These are phyloP conservation scores for Phrynocephalus guinanensis DNA, from an alignment of 2,797 vertebrate species.

Conservation along the genomic window DNA sequence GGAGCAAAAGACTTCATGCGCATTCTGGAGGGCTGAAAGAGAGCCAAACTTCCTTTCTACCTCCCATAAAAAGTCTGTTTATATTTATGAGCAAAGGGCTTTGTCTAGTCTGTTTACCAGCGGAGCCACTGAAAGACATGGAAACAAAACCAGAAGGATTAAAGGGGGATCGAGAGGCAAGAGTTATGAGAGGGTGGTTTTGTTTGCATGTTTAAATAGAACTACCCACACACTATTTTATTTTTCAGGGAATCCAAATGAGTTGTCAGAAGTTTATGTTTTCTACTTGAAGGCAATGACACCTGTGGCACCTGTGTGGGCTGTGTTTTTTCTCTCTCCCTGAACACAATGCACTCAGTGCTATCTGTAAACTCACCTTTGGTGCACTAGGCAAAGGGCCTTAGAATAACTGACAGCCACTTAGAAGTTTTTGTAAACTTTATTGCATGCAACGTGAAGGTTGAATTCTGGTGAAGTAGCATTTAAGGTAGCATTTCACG, in stretches of 20 bases:
- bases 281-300: constrained; percentile 14
- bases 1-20: neutral
- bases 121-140: neutral
- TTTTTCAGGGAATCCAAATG: constrained; percentile 25
- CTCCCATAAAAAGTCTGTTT: constrained; percentile 4
- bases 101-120: neutral
- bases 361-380: neutral
- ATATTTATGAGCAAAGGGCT: neutral
- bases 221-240: constrained; percentile 49
- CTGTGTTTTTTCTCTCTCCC: neutral
- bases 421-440: constrained; percentile 48
- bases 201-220: constrained; percentile 52
- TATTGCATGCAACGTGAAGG: constrained; percentile 51
- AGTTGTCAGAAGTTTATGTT: neutral
- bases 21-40: neutral
- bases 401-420: constrained; percentile 47
- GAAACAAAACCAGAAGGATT: constrained; percentile 22
- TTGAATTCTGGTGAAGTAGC: constrained; percentile 21
- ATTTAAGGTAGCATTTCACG: neutral
- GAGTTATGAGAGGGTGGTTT: constrained; percentile 1
- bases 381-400: constrained; percentile 16
- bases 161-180: constrained; percentile 47
- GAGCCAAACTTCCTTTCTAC: neutral
- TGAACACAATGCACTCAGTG: neutral
- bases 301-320: neutral